Conservation (phyloP, 2,797 vertebrate species). For the Valencia hispanica region DNA sequence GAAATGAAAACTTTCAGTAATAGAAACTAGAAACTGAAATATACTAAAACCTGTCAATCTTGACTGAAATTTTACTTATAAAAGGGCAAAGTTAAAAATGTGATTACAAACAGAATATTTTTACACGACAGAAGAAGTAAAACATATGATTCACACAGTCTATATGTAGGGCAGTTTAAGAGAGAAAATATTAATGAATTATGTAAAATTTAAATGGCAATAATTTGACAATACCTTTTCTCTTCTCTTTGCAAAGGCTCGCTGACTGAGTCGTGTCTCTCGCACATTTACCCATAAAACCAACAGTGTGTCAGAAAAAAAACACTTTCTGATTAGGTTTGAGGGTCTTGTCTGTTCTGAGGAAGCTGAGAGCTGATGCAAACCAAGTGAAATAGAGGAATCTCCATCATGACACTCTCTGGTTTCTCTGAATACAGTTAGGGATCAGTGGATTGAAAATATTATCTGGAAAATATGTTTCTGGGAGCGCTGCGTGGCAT, state of each 20-base stretch:
- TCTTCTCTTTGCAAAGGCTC: neutral
- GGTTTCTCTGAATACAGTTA: neutral
- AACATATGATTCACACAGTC: neutral
- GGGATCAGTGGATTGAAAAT: neutral
- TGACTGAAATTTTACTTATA: neutral
- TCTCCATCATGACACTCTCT: neutral
- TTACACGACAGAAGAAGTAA: neutral
- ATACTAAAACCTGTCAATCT: neutral
- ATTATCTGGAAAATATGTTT: neutral
- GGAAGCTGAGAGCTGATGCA: conserved; percentile 8
- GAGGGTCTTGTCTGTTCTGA: neutral
- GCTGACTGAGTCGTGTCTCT: neutral
- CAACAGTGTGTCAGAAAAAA: neutral
- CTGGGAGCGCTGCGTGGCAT: no score
- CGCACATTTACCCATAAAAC: neutral
- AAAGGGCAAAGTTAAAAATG: neutral
- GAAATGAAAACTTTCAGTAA: neutral
- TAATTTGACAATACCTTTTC: neutral
- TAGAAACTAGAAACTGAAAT: no score
- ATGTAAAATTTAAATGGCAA: neutral
- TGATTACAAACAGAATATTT: neutral
- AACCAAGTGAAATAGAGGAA: conserved; percentile 7
- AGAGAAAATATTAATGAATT: neutral
- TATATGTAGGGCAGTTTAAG: neutral
- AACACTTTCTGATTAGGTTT: neutral